Percentiles rank a stretch among this genome's conserved stretches.
These are phyloP conservation scores for Eupithecia subfuscata DNA, from an alignment of 2,888 invertebrate genomes.

Conservation along the genomic window DNA sequence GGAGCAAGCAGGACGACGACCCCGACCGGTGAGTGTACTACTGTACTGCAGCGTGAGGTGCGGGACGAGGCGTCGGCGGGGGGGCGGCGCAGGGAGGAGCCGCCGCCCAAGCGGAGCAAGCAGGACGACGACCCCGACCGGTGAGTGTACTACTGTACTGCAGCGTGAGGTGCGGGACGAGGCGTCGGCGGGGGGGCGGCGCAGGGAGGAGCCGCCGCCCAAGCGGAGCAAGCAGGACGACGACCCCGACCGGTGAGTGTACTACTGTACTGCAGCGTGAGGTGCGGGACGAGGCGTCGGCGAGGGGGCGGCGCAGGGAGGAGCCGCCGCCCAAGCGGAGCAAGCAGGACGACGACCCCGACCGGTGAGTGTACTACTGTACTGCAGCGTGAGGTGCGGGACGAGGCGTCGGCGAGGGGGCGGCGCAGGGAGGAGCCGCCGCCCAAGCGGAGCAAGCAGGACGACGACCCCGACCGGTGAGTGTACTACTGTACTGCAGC, in stretches of 20 bases:
- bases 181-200: constrained; percentile 67
- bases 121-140: too few relatives aligned
- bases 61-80: constrained; percentile 84
- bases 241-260: constrained; percentile 37
- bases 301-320: constrained; percentile 75
- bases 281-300: constrained; percentile 87
- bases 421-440: constrained; percentile 85
- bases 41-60: constrained; percentile 96
- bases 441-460: constrained; percentile 72
- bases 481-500: too few relatives aligned
- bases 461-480: constrained; percentile 44
- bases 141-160: too few relatives aligned
- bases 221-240: constrained; percentile 58
- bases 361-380: too few relatives aligned
- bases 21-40: constrained; percentile 31
- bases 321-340: constrained; percentile 85
- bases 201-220: constrained; percentile 87
- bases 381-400: constrained; percentile 96
- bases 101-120: too few relatives aligned
- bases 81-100: constrained; percentile 82
- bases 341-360: constrained; percentile 51
- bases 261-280: too few relatives aligned
- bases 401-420: constrained; percentile 69
- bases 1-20: constrained; percentile 56
- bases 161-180: constrained; percentile 93